Conservation (phyloP, 2,888 invertebrate genomes). For the Eupithecia dodoneata region DNA sequence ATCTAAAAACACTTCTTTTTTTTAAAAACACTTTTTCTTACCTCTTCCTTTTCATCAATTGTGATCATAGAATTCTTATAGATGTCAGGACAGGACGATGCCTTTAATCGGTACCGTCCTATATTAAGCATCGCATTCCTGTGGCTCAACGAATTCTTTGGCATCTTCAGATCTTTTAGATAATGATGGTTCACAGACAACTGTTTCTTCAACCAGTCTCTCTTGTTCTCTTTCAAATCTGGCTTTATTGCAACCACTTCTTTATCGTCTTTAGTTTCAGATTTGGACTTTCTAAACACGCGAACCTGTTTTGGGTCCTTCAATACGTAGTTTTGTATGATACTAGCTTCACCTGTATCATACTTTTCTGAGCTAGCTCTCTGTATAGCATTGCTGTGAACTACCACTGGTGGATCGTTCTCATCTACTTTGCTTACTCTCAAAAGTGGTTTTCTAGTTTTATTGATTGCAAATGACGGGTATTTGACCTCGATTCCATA, state of each 20-base stretch:
- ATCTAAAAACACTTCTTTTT: no score
- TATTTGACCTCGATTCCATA: constrained; percentile 60
- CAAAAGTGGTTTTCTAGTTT: constrained; percentile 38
- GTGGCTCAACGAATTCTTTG: constrained; percentile 93
- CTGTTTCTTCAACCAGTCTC: constrained; percentile 79
- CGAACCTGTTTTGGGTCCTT: constrained; percentile 57
- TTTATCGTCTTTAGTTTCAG: constrained; percentile 66
- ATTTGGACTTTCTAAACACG: constrained; percentile 59
- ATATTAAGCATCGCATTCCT: constrained; percentile 93
- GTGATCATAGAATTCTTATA: constrained; percentile 95
- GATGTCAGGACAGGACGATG: constrained; percentile 96
- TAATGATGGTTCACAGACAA: constrained; percentile 86
- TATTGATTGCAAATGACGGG: constrained; percentile 57
- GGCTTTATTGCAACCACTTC: constrained; percentile 67
- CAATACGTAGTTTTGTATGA: constrained; percentile 58
- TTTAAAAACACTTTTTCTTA: no score
- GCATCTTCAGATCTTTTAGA: constrained; percentile 88
- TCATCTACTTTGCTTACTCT: constrained; percentile 49
- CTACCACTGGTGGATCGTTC: constrained; percentile 62
- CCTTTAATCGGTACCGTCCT: constrained; percentile 90
- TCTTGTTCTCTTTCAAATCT: constrained; percentile 72
- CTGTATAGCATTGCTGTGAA: constrained; percentile 59
- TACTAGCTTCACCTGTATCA: constrained; percentile 47
- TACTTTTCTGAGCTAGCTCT: constrained; percentile 70
- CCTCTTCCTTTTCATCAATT: constrained; percentile 90